These are phyloP conservation scores for Tromatobia lineatoria DNA, from an alignment of 2,888 invertebrate species.

Conservation along the genomic window DNA sequence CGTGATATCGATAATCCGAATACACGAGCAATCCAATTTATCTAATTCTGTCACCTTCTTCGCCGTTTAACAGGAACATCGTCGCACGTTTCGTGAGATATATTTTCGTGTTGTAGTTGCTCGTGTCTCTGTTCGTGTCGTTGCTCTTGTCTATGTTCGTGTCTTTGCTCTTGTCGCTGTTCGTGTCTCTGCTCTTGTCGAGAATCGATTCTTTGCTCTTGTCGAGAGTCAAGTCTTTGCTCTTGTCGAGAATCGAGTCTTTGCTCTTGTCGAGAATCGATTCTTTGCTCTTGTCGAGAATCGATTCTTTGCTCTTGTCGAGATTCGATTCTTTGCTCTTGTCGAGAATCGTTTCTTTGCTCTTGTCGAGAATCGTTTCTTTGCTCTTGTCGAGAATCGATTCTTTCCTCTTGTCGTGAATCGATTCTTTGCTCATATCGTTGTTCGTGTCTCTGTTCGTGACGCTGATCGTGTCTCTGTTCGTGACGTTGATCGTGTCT, in stretches of 20 bases:
- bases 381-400: background rate
- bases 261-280: slow-evolving; percentile 13
- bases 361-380: slow-evolving; percentile 28
- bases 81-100: background rate
- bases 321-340: slow-evolving; percentile 21
- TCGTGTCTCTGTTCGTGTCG: slow-evolving; percentile 32
- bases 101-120: slow-evolving; percentile 1
- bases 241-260: slow-evolving; percentile 23
- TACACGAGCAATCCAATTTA: slow-evolving; percentile 34
- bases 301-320: slow-evolving; percentile 10
- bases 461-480: slow-evolving; percentile 3
- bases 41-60: slow-evolving; percentile 59
- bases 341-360: slow-evolving; percentile 1
- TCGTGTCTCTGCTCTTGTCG: slow-evolving; percentile 30
- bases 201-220: slow-evolving; percentile 17
- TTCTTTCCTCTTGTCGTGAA: slow-evolving; percentile 18
- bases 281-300: slow-evolving; percentile 15
- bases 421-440: slow-evolving; percentile 17
- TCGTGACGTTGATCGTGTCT: slow-evolving; percentile 21
- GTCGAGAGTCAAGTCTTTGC: slow-evolving; percentile 2
- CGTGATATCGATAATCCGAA: slow-evolving; percentile 30
- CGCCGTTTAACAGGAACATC: slow-evolving; percentile 27
- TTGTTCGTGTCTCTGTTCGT: slow-evolving; percentile 3
- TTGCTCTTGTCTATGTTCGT: slow-evolving; percentile 6
- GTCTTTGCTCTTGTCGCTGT: slow-evolving; percentile 4